Evolutionary conservation across 2,888 invertebrate genomes (phyloP).

Genomic region (Eurois occulta): DNA sequence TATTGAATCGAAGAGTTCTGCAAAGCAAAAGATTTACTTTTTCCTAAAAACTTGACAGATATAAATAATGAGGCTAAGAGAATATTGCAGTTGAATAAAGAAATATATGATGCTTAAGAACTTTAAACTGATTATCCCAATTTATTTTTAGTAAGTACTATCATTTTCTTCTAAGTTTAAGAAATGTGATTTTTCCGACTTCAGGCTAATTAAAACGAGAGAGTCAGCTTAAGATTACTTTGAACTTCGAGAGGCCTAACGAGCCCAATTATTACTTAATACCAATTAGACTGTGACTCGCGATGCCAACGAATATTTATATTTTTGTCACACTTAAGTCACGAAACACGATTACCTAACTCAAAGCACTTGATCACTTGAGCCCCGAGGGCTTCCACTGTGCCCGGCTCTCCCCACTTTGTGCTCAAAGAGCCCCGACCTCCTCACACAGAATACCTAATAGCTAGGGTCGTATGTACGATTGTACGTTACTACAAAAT

Average conservation of each 20-base stretch:
- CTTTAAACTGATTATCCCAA: not conserved
- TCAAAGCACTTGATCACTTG: constrained; percentile 54
- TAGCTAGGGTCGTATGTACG: constrained; percentile 21
- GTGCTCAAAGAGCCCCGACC: constrained; percentile 44
- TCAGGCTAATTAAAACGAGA: not conserved
- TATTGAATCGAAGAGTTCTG: not conserved
- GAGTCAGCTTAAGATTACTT: not conserved
- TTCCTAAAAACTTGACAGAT: not conserved
- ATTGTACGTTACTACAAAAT: not conserved
- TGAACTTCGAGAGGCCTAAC: no score
- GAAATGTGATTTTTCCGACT: not conserved
- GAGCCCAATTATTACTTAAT: not conserved
- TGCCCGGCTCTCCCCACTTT: constrained; percentile 38
- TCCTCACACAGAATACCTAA: constrained; percentile 52
- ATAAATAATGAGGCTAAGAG: not conserved
- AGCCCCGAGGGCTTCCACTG: constrained; percentile 34
- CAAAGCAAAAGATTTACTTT: not conserved
- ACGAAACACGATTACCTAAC: constrained; percentile 39
- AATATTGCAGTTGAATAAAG: not conserved
- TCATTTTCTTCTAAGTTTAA: not conserved
- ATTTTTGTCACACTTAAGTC: constrained; percentile 18
- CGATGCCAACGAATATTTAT: not conserved
- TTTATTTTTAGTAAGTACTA: not conserved
- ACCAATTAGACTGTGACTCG: not conserved
- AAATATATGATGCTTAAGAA: not conserved